phyloP scores from a whole-genome alignment of 2,113 vertebrate species.

The Protomyctophum bolini region DNA sequence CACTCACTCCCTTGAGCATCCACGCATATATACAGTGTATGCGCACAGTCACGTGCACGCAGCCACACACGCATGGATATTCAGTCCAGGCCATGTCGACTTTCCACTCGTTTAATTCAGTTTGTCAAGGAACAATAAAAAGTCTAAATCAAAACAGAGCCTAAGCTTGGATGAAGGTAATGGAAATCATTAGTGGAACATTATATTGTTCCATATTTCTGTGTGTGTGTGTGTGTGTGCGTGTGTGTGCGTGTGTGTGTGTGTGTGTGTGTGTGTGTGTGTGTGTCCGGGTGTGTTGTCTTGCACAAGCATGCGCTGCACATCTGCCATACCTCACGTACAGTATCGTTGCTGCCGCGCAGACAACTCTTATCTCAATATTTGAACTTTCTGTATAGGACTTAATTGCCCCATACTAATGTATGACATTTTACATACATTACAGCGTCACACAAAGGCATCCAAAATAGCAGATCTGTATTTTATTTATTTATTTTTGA shows the following conservation, averaged over 20 bases:
- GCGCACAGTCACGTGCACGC: too few species aligned
- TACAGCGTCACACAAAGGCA: too few species aligned
- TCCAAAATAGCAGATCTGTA: too few species aligned
- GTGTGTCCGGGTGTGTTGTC: background rate
- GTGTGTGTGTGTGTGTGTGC: constrained; percentile 19
- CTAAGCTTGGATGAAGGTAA: constrained; percentile 44
- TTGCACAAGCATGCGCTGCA: too few species aligned
- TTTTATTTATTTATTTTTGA: too few species aligned
- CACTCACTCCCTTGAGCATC: too few species aligned
- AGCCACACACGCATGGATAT: constrained; percentile 19
- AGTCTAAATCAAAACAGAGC: constrained; percentile 58
- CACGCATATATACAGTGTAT: too few species aligned
- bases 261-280: background rate
- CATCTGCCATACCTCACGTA: constrained; percentile 21
- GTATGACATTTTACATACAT: too few species aligned
- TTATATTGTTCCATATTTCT: constrained; percentile 48
- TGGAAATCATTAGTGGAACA: constrained; percentile 64
- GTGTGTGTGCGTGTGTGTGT: constrained; percentile 6
- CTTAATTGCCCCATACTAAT: too few species aligned
- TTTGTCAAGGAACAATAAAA: constrained; percentile 62
- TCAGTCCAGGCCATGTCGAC: constrained; percentile 39
- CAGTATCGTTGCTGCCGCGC: too few species aligned
- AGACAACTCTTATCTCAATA: too few species aligned
- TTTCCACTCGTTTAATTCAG: constrained; percentile 45
- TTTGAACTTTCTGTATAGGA: too few species aligned